phyloP scores from a whole-genome alignment of 2,888 invertebrate species.

The Acleris holmiana region DNA sequence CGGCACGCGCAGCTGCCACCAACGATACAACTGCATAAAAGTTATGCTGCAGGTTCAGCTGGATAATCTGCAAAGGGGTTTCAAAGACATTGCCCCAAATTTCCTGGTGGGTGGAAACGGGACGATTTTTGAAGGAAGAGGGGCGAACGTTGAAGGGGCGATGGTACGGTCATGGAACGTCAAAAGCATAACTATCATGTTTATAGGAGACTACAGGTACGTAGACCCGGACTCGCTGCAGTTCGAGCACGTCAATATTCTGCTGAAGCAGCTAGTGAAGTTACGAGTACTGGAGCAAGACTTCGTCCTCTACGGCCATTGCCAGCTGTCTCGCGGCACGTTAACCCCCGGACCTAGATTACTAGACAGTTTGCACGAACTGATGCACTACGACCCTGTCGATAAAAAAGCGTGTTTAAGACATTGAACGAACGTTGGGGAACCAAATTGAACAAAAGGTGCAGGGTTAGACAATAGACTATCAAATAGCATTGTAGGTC shows the following conservation, averaged over 20 bases:
- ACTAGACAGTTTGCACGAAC: conserved; percentile 50
- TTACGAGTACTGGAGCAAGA: conserved; percentile 52
- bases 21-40: conserved; percentile 58
- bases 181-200: conserved; percentile 64
- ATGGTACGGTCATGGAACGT: conserved; percentile 62
- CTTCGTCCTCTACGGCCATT: conserved; percentile 61
- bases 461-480: not conserved
- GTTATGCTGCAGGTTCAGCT: conserved; percentile 58
- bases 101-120: conserved; percentile 69
- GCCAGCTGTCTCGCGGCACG: conserved; percentile 57
- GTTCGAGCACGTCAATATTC: conserved; percentile 56
- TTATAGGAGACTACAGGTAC: conserved; percentile 64
- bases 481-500: too few relatives aligned
- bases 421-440: not conserved
- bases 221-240: conserved; percentile 52
- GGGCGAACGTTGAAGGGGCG: conserved; percentile 63
- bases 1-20: conserved; percentile 54
- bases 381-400: conserved; percentile 59
- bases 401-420: conserved; percentile 49
- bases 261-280: conserved; percentile 57
- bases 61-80: conserved; percentile 55
- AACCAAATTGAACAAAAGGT: not conserved
- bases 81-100: conserved; percentile 69
- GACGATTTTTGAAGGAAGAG: conserved; percentile 69
- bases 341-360: conserved; percentile 61